These are phyloP conservation scores for Oedothorax gibbosus DNA, from an alignment of 1,140 invertebrate genomes.

Conservation along the genomic window DNA sequence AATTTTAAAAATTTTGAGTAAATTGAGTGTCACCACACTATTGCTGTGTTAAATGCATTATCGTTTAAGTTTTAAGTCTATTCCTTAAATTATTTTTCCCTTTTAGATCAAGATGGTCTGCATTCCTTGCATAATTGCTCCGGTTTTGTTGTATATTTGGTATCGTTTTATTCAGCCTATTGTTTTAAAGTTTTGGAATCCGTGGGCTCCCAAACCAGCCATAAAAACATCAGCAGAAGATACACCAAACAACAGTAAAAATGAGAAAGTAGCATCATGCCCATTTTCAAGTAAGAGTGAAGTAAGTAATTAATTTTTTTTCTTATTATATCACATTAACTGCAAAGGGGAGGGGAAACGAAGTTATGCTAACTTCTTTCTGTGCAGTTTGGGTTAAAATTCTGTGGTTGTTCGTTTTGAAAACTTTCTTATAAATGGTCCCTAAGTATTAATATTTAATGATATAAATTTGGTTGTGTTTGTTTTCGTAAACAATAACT, in stretches of 20 bases:
- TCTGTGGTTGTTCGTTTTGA: not conserved
- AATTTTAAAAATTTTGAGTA: no score
- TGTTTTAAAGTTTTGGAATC: constrained; percentile 80
- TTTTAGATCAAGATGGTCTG: constrained; percentile 76
- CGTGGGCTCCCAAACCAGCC: constrained; percentile 71
- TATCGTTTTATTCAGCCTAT: constrained; percentile 81
- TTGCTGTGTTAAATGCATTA: not conserved
- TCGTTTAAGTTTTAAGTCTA: not conserved
- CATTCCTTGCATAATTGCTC: constrained; percentile 82
- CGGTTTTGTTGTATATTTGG: constrained; percentile 79
- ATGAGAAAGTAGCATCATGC: constrained; percentile 40
- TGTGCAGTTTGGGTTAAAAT: not conserved
- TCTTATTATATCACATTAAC: no score
- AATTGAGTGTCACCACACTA: no score
- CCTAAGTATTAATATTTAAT: not conserved
- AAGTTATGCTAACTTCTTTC: not conserved
- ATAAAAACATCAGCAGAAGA: constrained; percentile 32
- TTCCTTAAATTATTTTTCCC: not conserved
- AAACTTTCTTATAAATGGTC: not conserved
- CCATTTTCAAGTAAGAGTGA: constrained; percentile 63
- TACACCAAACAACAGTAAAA: not conserved
- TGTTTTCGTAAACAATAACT: no score
- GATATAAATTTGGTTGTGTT: no score
- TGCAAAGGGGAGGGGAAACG: not conserved
- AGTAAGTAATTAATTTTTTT: constrained; percentile 65